These are phyloP conservation scores for Metridium senile DNA, from an alignment of 92 coral and sea anemone genomes.

Conservation along the genomic window DNA sequence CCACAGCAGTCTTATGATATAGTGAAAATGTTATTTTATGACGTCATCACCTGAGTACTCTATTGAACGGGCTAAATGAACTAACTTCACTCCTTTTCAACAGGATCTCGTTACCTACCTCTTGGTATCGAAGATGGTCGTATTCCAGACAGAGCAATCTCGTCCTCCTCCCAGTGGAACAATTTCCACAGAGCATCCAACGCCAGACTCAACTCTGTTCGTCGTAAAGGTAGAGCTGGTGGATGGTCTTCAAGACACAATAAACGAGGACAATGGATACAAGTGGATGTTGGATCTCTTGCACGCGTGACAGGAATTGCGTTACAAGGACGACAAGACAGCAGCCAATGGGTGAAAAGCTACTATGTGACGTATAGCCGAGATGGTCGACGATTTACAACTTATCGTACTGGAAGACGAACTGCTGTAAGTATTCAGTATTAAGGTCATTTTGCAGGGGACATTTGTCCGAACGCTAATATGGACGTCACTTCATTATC, in stretches of 20 bases:
- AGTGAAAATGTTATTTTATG: too few relatives aligned
- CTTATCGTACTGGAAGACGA: slow-evolving; percentile 45
- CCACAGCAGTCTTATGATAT: too few relatives aligned
- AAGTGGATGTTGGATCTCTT: slow-evolving; percentile 52
- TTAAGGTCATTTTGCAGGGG: too few relatives aligned
- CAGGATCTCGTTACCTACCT: too few relatives aligned
- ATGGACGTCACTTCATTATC: too few relatives aligned
- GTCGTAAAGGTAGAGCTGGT: slow-evolving; percentile 57
- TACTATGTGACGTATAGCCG: slow-evolving; percentile 57
- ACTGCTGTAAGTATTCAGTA: slow-evolving; percentile 36
- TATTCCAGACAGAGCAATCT: slow-evolving; percentile 37
- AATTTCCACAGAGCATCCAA: slow-evolving; percentile 66
- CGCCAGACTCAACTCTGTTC: slow-evolving; percentile 56
- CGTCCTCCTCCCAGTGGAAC: slow-evolving; percentile 69
- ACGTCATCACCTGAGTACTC: too few relatives aligned
- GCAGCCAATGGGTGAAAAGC: slow-evolving; percentile 70
- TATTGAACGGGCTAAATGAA: too few relatives aligned
- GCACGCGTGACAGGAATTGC: slow-evolving; percentile 55
- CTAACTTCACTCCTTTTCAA: too few relatives aligned
- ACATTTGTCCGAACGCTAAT: too few relatives aligned
- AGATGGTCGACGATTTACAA: slow-evolving; percentile 49
- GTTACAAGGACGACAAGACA: slow-evolving; percentile 66
- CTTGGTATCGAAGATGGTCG: slow-evolving; percentile 55
- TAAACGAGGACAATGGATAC: slow-evolving; percentile 61
- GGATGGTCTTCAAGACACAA: slow-evolving; percentile 69